These are phyloP conservation scores for Ceramica pisi DNA, from an alignment of 2,888 invertebrate species.

Conservation along the genomic window DNA sequence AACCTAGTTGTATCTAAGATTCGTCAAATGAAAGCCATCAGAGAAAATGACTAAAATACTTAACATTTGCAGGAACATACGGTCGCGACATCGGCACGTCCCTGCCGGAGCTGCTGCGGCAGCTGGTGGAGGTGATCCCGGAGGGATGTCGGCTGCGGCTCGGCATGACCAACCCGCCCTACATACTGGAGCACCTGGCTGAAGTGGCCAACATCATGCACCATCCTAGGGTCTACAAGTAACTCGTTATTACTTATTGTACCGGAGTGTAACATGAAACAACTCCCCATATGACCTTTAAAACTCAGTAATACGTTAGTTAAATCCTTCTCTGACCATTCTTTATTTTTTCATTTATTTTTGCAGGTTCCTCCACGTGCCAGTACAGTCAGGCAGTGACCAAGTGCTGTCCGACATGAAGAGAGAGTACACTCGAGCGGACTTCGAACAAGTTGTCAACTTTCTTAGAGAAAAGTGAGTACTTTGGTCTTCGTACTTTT, in stretches of 20 bases:
- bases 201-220: constrained; percentile 96
- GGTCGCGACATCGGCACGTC: constrained; percentile 98
- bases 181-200: constrained; percentile 98
- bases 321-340: neutral
- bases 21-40: no score
- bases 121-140: constrained; percentile 95
- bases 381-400: constrained; percentile 99
- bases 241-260: constrained; percentile 44
- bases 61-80: constrained; percentile 92
- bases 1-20: no score
- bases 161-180: constrained; percentile 99
- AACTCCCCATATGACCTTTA: neutral
- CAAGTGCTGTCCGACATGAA: constrained; percentile 98
- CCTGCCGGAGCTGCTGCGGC: constrained; percentile 96
- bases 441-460: constrained; percentile 97
- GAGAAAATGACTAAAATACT: no score
- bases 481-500: no score
- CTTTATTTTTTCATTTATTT: neutral
- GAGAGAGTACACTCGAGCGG: constrained; percentile 97
- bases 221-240: constrained; percentile 96
- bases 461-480: constrained; percentile 93
- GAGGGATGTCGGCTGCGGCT: constrained; percentile 95
- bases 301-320: no score
- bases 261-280: no score
- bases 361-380: constrained; percentile 97